These are phyloP conservation scores for Bradynema listronoti DNA, from an alignment of 1,140 invertebrate species.

Conservation along the genomic window DNA sequence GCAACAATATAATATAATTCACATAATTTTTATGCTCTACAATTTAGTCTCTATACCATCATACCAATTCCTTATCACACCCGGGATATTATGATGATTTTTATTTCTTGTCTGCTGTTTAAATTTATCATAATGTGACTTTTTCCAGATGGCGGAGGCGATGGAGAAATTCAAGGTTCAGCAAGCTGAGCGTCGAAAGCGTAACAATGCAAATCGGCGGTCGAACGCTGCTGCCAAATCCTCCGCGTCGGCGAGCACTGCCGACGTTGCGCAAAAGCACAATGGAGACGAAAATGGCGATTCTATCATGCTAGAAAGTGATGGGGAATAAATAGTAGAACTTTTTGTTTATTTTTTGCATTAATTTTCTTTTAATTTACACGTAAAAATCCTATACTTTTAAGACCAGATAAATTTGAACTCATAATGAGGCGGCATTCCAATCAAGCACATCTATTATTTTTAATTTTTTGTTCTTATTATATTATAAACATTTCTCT, in stretches of 20 bases:
- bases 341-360: too few relatives aligned
- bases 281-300: constrained; percentile 7
- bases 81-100: not conserved
- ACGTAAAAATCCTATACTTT: too few relatives aligned
- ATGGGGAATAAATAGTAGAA: constrained; percentile 10
- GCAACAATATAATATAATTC: too few relatives aligned
- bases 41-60: too few relatives aligned
- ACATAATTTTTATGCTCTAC: not conserved
- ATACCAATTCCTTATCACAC: not conserved
- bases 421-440: too few relatives aligned
- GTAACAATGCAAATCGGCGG: constrained; percentile 5
- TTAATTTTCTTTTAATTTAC: too few relatives aligned
- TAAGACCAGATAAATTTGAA: too few relatives aligned
- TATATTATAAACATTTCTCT: too few relatives aligned
- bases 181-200: constrained; percentile 10
- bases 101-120: not conserved
- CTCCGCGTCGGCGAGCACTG: too few relatives aligned
- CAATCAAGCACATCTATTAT: too few relatives aligned
- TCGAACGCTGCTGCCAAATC: too few relatives aligned
- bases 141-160: constrained; percentile 22
- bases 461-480: too few relatives aligned
- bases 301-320: not conserved
- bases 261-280: not conserved
- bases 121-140: constrained; percentile 7
- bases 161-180: constrained; percentile 6